Conservation (phyloP, 2,797 vertebrate species). For the Anguilla pacifica region DNA sequence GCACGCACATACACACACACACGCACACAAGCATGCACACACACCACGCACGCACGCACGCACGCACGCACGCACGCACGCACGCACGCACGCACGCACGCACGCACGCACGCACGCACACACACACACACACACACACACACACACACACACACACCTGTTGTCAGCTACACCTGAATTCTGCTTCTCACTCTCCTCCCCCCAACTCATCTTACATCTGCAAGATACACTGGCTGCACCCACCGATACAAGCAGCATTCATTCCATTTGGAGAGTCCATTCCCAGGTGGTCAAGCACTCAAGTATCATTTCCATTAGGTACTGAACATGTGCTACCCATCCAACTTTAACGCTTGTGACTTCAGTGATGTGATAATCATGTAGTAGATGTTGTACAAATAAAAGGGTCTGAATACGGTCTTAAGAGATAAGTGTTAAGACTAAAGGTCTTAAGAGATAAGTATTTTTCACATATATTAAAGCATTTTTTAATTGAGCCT, state of each 20-base stretch:
- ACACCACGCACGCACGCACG: background rate
- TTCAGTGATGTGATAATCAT: background rate
- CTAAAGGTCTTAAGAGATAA: background rate
- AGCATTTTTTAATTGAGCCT: too few relatives aligned
- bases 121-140: background rate
- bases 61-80: background rate
- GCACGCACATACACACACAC: background rate
- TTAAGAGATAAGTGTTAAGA: background rate
- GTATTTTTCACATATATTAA: background rate
- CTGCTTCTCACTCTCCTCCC: background rate
- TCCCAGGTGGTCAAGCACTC: background rate
- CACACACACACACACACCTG: background rate
- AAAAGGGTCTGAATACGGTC: background rate
- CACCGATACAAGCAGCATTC: background rate
- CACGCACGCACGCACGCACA: background rate
- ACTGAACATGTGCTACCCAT: background rate
- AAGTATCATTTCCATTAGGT: background rate
- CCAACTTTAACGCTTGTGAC: background rate
- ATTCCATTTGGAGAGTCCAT: background rate
- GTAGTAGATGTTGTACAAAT: background rate
- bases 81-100: background rate
- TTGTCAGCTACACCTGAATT: background rate
- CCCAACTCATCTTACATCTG: background rate
- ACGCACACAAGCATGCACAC: conserved; percentile 1
- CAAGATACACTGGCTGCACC: background rate